A percentile compares a stretch with the other conserved stretches of the same genome.
These are phyloP conservation scores for Mystacornis crossleyi DNA, from an alignment of 2,113 vertebrate genomes.

Conservation along the genomic window DNA sequence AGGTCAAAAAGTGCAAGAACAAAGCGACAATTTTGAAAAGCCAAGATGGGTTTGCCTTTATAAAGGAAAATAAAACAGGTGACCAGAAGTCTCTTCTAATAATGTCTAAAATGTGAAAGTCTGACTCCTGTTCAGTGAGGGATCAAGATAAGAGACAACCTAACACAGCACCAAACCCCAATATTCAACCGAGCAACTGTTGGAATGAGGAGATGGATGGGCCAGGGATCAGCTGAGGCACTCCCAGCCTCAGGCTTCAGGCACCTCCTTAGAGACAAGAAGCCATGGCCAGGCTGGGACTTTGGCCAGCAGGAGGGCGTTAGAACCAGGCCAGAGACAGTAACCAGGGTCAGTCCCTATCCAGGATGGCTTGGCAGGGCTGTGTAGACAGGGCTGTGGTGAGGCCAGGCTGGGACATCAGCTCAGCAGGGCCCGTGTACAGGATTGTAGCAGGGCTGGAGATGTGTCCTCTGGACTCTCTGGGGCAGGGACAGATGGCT, in stretches of 20 bases:
- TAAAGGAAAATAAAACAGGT: neutral
- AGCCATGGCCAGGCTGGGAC: neutral
- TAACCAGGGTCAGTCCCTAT: neutral
- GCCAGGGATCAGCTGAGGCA: neutral
- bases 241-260: too few relatives aligned
- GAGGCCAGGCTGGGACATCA: neutral
- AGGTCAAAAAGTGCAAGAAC: constrained; percentile 3
- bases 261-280: neutral
- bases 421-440: accelerated
- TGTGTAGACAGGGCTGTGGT: accelerated
- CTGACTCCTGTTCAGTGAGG: neutral
- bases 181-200: neutral
- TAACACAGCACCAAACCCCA: neutral
- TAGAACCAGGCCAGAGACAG: accelerated
- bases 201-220: neutral
- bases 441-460: neutral
- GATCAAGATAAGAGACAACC: neutral
- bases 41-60: neutral
- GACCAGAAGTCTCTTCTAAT: neutral
- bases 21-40: neutral
- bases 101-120: neutral
- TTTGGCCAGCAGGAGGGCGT: neutral
- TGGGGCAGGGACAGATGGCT: neutral
- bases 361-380: accelerated
- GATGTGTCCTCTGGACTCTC: accelerated